Percentiles rank a stretch among this genome's conserved stretches.
These are phyloP conservation scores for Bicyclus anynana DNA, from an alignment of 1,140 invertebrate species.

Conservation along the genomic window DNA sequence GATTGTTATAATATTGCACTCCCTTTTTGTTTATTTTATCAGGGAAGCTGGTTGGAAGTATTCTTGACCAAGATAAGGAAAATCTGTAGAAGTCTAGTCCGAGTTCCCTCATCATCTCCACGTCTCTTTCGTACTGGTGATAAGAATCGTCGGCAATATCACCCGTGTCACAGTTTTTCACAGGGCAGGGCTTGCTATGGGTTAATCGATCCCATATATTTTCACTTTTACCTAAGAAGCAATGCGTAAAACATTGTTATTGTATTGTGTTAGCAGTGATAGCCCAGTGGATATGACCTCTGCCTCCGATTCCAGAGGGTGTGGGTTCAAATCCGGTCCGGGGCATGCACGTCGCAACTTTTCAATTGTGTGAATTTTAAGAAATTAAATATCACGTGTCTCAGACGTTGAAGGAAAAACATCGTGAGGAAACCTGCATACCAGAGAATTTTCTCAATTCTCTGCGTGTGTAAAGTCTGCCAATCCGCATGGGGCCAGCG, in stretches of 20 bases:
- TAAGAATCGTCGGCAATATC: conserved; percentile 64
- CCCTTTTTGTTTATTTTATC: conserved; percentile 78
- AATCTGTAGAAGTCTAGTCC: conserved; percentile 80
- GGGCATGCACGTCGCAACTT: too few relatives aligned
- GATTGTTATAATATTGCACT: conserved; percentile 80
- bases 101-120: conserved; percentile 75
- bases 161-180: conserved; percentile 77
- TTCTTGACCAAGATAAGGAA: conserved; percentile 81
- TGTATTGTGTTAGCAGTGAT: neutral
- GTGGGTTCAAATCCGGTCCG: too few relatives aligned
- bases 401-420: too few relatives aligned
- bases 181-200: conserved; percentile 66
- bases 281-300: too few relatives aligned
- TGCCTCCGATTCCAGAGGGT: too few relatives aligned
- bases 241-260: neutral
- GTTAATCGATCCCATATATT: conserved; percentile 79
- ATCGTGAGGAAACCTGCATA: too few relatives aligned
- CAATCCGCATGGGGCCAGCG: too few relatives aligned
- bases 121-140: conserved; percentile 68
- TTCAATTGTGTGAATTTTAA: too few relatives aligned
- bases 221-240: conserved; percentile 70
- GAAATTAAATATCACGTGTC: too few relatives aligned
- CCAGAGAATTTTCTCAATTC: too few relatives aligned
- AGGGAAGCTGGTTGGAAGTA: conserved; percentile 79
- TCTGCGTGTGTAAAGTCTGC: too few relatives aligned